Base-by-base conservation (phyloP, 2,113 vertebrate genomes). In the Ploceus nigricollis region DNA sequence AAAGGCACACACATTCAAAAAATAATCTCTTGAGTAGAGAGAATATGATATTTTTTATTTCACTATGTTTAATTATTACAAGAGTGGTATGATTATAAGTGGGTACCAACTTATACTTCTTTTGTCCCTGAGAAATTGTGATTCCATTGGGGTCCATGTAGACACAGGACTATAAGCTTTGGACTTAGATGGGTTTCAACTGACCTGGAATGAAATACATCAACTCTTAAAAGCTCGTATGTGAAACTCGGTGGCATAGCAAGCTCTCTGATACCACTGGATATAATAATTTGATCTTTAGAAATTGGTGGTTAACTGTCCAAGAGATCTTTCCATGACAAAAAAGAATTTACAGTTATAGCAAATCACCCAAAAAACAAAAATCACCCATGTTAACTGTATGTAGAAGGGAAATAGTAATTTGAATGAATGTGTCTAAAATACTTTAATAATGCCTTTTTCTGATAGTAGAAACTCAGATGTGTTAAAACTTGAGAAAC, bases 251-350 rank as follows among this genome's bases (percentile, higher is more conserved):
- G 9, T 66, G 54, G 28, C 39, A 56, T n/a, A 92, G 6, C 4
- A 83, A 45, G 18, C 33, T 11, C 9, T 63, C 57, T 53, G 57
- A 21, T 94, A 79, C 31, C n/a, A 54, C 31, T 63, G 35, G 30
- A 82, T 82, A 78, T 73, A 75, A 63, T 82, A 88, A 89, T 56
- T 92, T 69, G 47, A 44, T 94, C 47, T 94, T 76, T 84, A 85
- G 33, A 89, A 97, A 92, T 63, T 28, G 35, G 56, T 53, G 14
- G 7, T 82, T 53, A 80, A 50, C 16, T 40, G 89, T 33, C 33
- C 57, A 75, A 78, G 50, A 96, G 57, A 56, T 37, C 30, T 88
- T 60, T 90, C 83, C 23, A 81, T 57, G 23, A 68, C 6, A 42
- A 82, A 65, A 57, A 84, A 82, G 10, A n/a, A 61, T 47, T 45